Base-by-base conservation (phyloP, 2,113 vertebrate species). In the Brachionichthys hirsutus region DNA sequence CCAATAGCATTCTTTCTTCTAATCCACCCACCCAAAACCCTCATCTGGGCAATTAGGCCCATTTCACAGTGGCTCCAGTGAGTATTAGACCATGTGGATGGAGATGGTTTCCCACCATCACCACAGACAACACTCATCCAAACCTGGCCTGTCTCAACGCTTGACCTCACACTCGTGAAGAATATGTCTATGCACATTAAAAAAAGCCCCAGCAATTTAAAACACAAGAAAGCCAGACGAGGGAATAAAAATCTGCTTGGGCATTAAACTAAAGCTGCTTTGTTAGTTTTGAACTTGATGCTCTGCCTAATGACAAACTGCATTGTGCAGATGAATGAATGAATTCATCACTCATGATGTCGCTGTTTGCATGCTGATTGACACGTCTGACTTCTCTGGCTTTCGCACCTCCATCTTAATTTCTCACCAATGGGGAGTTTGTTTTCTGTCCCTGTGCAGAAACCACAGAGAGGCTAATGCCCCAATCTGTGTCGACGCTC, bases 141-240 rank as follows among this genome's bases (percentile, higher is more conserved):
- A 81, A 65, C 73, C 73, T 75, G 62, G 61, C 70, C 61, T 54
- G 73, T 62, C 58, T 70, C 76, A 68, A 62, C 9, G 51, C 77
- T 77, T 80, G 75, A 85, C 82, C 82, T 85, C 79, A 81, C 55
- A 40, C 58, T 84, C 83, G 77, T 77, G 76, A 46, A 36, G 74
- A 81, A 70, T 78, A 80, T 76, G 75, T 75, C 77, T 77, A 75
- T 72, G 66, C 67, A 48, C 35, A 36, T 54, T 73, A 53, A 40
- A 81, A 80, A 73, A 70, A 70, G n/a, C n/a, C n/a, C n/a, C 56
- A 82, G 75, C 73, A 56, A 17, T 76, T 49, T 36, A 50, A 80
- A 70, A 67, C 15, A 30, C n/a, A 30, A 30, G 24, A 30, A 30
- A 30, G 9, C 52, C 36, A 55, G 52, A 62, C 49, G 69, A 30